Conservation (phyloP, 2,113 vertebrate genomes). For the Fukomys damarensis region DNA sequence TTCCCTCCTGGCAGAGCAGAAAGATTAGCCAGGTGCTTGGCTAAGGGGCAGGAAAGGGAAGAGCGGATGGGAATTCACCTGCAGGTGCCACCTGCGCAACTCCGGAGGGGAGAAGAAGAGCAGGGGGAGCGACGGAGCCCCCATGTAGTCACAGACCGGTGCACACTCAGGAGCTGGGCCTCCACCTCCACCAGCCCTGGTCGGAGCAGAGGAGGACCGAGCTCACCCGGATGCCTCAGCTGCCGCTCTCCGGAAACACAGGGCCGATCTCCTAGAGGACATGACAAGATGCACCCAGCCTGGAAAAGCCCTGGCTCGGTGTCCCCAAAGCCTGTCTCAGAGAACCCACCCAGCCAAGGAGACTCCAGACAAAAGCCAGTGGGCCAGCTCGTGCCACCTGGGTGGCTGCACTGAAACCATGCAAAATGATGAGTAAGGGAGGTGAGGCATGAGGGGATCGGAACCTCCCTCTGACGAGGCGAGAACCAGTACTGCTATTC, state of each 20-base stretch:
- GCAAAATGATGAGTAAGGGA: rapidly evolving
- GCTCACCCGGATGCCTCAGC: background rate
- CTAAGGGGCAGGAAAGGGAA: background rate
- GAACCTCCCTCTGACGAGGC: background rate
- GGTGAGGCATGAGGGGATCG: rapidly evolving
- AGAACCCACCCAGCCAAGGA: background rate
- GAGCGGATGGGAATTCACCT: background rate
- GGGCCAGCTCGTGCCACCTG: background rate
- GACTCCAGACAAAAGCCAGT: background rate
- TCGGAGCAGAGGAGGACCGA: background rate
- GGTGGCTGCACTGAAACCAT: background rate
- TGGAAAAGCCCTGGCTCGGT: background rate
- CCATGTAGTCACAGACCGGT: too few relatives aligned
- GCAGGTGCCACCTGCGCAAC: background rate
- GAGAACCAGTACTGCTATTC: rapidly evolving
- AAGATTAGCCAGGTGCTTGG: background rate
- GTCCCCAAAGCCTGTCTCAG: background rate
- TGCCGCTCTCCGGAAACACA: too few relatives aligned
- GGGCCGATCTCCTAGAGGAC: background rate
- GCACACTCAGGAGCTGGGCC: background rate
- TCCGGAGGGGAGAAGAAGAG: too few relatives aligned
- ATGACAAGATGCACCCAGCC: background rate
- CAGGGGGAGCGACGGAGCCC: too few relatives aligned
- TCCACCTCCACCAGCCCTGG: background rate
- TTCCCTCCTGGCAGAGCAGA: background rate